Percentiles rank a stretch among this genome's conserved stretches.
Evolutionary conservation across 2,113 vertebrate genomes (phyloP).

Genomic region (Halichoerus grypus): DNA sequence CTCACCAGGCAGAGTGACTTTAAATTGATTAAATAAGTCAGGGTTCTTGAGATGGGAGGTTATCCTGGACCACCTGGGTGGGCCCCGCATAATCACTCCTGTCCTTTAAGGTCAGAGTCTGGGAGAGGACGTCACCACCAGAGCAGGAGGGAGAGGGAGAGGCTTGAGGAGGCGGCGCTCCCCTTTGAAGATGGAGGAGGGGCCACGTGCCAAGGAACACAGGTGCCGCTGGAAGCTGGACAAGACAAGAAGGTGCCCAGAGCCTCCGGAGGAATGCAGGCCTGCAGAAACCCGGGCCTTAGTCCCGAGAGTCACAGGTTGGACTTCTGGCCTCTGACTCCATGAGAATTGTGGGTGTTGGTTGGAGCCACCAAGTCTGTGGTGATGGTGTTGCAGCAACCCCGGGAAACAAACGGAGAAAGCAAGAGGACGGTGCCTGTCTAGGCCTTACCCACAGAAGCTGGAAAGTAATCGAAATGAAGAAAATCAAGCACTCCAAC

Average conservation of each 20-base stretch:
- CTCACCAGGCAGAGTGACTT: background rate
- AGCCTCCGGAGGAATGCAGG: background rate
- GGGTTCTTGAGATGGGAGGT: background rate
- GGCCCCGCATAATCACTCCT: rapidly evolving
- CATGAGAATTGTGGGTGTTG: rapidly evolving
- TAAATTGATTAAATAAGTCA: background rate
- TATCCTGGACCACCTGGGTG: background rate
- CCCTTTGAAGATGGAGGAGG: background rate
- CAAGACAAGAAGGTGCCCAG: background rate
- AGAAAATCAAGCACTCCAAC: background rate
- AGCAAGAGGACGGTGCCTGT: background rate
- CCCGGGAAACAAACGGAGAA: background rate
- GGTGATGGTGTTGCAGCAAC: background rate
- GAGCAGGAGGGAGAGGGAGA: background rate
- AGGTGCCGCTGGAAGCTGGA: background rate
- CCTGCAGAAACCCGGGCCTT: background rate
- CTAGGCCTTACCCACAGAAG: background rate
- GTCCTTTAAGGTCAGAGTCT: background rate
- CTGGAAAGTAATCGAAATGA: background rate
- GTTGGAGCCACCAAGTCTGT: background rate
- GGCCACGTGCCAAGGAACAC: background rate
- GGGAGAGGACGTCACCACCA: background rate
- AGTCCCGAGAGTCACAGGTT: background rate
- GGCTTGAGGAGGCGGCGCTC: background rate
- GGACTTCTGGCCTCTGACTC: background rate